Base-by-base conservation (phyloP, 2,888 invertebrate species). In the Luperina nickerlii region DNA sequence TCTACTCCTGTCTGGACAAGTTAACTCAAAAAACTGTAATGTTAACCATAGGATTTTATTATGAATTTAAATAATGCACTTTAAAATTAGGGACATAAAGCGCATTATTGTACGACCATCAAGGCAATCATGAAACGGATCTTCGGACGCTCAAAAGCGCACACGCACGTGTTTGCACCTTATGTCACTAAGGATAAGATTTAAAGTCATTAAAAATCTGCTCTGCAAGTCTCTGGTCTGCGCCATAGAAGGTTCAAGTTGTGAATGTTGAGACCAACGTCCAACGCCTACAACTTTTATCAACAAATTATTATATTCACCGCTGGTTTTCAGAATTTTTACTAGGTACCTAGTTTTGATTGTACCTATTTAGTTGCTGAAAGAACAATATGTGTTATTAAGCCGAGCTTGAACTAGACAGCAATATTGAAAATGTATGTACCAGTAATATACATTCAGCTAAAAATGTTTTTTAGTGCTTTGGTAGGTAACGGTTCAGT, bases 401-500 rank as follows among this genome's bases (percentile, higher is more conserved):
- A 42, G 13, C 45, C n/a, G 38, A 73, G 65, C 45, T 45, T 54
- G 32, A 65, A 13, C 57, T 71, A 27, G 48, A 60, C 63, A 68
- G 15, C 51, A 69, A 42, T 76, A 32, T 57, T 68, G 24, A 54
- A 72, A 70, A 51, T 62, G 9, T 51, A 62, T 27, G 45, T 74
- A 54, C 51, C 63, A 54, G 27, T 78, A 42, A 73, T 48, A 38
- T 57, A 54, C 45, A 45, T 54, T 80, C 38, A 45, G 79, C 62
- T 68, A 57, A 18, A 13, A 48, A 13, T 48, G 48, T 48, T 70
- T 69, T 65, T 45, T 27, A 7, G 11, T 42, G 9, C 63, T 27
- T 78, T 42, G 32, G n/a, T n/a, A n/a, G n/a, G 45, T 54, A 82
- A 42, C 67, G 79, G 60, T 74, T 79, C 15, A 15, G 42, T 83